Percentiles rank a stretch among this genome's conserved stretches.
Evolutionary conservation across 2,888 invertebrate species (phyloP).

Genomic region (Argyra leucocephala): DNA sequence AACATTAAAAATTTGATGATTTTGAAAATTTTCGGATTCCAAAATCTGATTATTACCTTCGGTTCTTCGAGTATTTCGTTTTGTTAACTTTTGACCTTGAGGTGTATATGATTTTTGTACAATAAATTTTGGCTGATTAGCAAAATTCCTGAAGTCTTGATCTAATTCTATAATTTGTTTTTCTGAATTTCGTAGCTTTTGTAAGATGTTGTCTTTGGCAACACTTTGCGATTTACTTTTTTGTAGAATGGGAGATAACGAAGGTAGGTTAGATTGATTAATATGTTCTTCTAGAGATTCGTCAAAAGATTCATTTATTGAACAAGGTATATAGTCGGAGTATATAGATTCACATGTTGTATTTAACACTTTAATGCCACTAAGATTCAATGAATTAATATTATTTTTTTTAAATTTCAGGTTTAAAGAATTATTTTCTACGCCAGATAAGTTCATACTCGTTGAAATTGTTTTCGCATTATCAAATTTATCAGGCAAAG

Average conservation of each 20-base stretch:
- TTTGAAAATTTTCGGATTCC: too few relatives aligned
- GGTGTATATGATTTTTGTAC: slow-evolving; percentile 15
- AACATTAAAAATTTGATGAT: too few relatives aligned
- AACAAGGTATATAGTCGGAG: slow-evolving; percentile 26
- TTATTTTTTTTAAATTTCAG: not conserved
- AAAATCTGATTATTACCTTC: not conserved
- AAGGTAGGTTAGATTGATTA: too few relatives aligned
- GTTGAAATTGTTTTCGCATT: too few relatives aligned
- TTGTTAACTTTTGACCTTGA: not conserved
- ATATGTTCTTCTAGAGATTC: too few relatives aligned
- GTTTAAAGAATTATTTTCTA: not conserved
- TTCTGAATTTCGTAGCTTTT: not conserved
- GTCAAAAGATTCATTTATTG: too few relatives aligned
- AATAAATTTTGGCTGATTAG: slow-evolving; percentile 12
- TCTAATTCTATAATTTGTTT: not conserved
- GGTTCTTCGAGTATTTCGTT: slow-evolving; percentile 11
- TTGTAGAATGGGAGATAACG: too few relatives aligned
- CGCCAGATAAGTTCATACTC: too few relatives aligned
- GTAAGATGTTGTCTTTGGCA: too few relatives aligned
- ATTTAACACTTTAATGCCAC: slow-evolving; percentile 35
- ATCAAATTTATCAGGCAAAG: not conserved
- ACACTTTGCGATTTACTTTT: too few relatives aligned
- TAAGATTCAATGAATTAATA: slow-evolving; percentile 28
- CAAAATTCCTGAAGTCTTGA: slow-evolving; percentile 17
- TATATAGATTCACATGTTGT: slow-evolving; percentile 33